Evolutionary conservation across 2,888 invertebrate genomes (phyloP), one percentile per base, ranked within the genome.

Genomic region (Drosophila fungiperda): DNA sequence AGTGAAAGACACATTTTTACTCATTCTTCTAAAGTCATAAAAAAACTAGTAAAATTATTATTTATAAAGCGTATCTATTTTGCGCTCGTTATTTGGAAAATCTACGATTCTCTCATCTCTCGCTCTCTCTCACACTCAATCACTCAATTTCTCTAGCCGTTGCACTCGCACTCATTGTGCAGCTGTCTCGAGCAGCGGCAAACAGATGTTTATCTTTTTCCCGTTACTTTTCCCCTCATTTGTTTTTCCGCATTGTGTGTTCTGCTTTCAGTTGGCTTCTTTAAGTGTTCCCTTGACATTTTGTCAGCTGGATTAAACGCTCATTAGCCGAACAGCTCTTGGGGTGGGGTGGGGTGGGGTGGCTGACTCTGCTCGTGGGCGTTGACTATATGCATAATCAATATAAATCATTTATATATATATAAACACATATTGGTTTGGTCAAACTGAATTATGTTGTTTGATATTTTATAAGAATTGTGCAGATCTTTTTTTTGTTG

Each of bases 271-370:
- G 76, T 65, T 72, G 72, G 63, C 57, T 61, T 75, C 72, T 66
- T 53, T 55, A 79, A 80, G 80, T 80, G 69, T 76, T 76, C 67
- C 76, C 73, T 77, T 83, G 88, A 85, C 88, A 85, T 65, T 81
- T 81, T 85, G 84, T 77, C 86, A 77, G 72, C 59, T 66, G 86
- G 83, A 83, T 87, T 85, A 85, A 83, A 72, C 40, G 88, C 77
- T 88, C 81, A 86, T 85, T 85, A 76, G 85, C 61, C 64, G 68
- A 62, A 65, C 78, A 65, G 68, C 49, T 48, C 36, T 49, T 35
- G 26, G 7, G 1, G 2, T 38, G 36, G 49, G 63, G 54, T 68
- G 68, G 63, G 29, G 5, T 29, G 29, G 29, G 26, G 5, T 35
- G 32, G 65, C 54, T 77, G 74, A 67, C 17, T 20, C 6, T n/a